Percentiles rank a stretch among this genome's conserved stretches.
Evolutionary conservation across 1,140 invertebrate species (phyloP).

Genomic region (Bilobella aurantiaca): DNA sequence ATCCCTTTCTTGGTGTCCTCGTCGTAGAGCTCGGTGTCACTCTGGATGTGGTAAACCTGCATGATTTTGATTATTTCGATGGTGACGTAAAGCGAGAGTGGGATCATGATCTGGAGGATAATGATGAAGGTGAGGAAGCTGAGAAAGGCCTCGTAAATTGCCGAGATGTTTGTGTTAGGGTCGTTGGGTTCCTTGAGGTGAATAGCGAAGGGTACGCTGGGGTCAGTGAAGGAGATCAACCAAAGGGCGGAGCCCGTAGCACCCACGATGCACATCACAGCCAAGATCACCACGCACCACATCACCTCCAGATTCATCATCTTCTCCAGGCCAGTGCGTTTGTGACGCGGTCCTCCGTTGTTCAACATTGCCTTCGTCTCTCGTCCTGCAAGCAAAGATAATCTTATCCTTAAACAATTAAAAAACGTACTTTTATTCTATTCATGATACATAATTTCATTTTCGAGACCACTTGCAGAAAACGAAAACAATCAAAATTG

Average conservation of each 20-base stretch:
- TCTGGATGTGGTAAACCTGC: slow-evolving; percentile 90
- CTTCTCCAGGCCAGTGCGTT: slow-evolving; percentile 79
- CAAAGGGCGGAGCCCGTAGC: slow-evolving; percentile 80
- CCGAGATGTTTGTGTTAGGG: slow-evolving; percentile 24
- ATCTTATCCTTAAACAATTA: too few species aligned
- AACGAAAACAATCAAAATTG: background rate
- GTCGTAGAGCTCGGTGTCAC: slow-evolving; percentile 79
- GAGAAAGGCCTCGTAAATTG: slow-evolving; percentile 55
- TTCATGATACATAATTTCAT: too few species aligned
- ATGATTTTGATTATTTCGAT: slow-evolving; percentile 93
- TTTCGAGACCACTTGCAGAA: too few species aligned
- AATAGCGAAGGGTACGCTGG: slow-evolving; percentile 58
- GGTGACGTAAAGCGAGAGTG: slow-evolving; percentile 89
- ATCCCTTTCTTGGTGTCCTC: slow-evolving; percentile 66
- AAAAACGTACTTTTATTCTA: too few species aligned
- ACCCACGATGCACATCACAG: slow-evolving; percentile 80
- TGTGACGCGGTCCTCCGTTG: slow-evolving; percentile 90
- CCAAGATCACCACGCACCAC: slow-evolving; percentile 88
- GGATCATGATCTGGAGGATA: slow-evolving; percentile 93
- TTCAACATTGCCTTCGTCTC: slow-evolving; percentile 98
- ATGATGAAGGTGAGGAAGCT: slow-evolving; percentile 94
- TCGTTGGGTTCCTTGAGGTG: slow-evolving; percentile 38
- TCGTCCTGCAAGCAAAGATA: slow-evolving; percentile 53
- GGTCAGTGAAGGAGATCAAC: slow-evolving; percentile 50
- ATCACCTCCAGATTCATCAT: slow-evolving; percentile 92